Evolutionary conservation across 2,888 invertebrate genomes (phyloP), one percentile per base, ranked within the genome.

Genomic region (Fabriciana adippe): DNA sequence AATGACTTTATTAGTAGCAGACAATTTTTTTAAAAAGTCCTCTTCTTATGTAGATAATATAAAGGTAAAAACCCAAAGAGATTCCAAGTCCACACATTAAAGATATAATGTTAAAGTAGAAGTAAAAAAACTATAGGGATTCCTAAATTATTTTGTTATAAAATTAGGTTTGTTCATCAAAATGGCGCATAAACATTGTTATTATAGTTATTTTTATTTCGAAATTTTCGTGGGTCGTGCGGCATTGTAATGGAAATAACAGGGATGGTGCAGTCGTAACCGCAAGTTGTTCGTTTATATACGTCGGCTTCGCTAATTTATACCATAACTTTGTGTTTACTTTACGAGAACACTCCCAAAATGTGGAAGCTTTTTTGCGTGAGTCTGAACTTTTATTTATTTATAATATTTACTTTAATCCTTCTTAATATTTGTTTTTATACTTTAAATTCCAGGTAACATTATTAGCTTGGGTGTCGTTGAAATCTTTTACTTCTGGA

Each of bases 301-400:
- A 84, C 82, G 66, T 76, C 74, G 80, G 68, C 75, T 73, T 75
- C 71, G 76, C 72, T 69, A 71, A 75, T 75, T 68, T 73, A 69
- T 76, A 80, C 80, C 85, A 79, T 83, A 77, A 77, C 76, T 71
- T 69, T 75, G 66, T 74, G 75, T 72, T 74, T 74, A 61, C 63
- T 64, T 53, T 50, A 56, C 54, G 59, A 57, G 47, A 56, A 65
- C 62, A 47, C 67, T 67, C 35, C 45, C 64, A 78, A 80, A 78
- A 89, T 90, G 90, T 88, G 85, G 85, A 82, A 82, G 72, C 81
- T 87, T 74, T 76, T 85, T 78, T 86, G 82, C 74, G 88, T 89
- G 73, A 88, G 90, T 85, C 15, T 35, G 57, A 51, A 47, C 35
- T 35, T 68, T 61, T 59, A 61, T 68, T 72, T 80, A 16, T 35